Evolutionary conservation across 1,140 invertebrate genomes (phyloP), one percentile per base, ranked within the genome.

Genomic region (Trypoxylus dichotomus): DNA sequence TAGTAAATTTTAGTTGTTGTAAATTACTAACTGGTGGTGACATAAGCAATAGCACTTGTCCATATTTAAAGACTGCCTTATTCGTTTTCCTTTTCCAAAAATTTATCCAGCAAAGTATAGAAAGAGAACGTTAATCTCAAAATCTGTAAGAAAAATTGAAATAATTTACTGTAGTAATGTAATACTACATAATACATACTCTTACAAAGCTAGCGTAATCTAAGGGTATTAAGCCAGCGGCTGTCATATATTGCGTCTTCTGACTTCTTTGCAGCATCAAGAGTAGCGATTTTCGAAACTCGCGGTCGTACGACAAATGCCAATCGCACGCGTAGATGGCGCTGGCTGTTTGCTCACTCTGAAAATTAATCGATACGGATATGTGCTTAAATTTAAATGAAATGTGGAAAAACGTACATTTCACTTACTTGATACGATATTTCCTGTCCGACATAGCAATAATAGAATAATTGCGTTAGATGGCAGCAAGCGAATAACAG

Each of bases 211-310:
- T 42, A 8, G 42, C 74, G n/a, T 47, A 75, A 11, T 75, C 74
- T 27, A 75, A 27, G 11, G 25, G 13, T 25, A 13, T 54, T 11
- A 75, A 27, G 11, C 42, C 42, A 5, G 27, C 74, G 10, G 74
- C 74, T n/a, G 74, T 75, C 13, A 75, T 27, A 21, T n/a, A 43
- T 24, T 27, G 24, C 15, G 8, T 27, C 13, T n/a, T 43, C 13
- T 75, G 74, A 43, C 41, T 54, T 13, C 42, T 21, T 75, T 75
- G 74, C 1, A 75, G 11, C 74, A 75, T 75, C 24, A 75, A 11
- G 7, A 54, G 15, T n/a, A 75, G 21, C 19, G 74, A 13, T 29
- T 75, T 75, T 11, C 74, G 74, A 75, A 75, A 75, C 5, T 75
- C 37, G 15, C 43, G 74, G 27, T 75, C 43, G 74, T 47, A 75